Evolutionary conservation across 1,140 invertebrate species (phyloP), one percentile per base, ranked within the genome.

Genomic region (Sarcophaga peregrina): DNA sequence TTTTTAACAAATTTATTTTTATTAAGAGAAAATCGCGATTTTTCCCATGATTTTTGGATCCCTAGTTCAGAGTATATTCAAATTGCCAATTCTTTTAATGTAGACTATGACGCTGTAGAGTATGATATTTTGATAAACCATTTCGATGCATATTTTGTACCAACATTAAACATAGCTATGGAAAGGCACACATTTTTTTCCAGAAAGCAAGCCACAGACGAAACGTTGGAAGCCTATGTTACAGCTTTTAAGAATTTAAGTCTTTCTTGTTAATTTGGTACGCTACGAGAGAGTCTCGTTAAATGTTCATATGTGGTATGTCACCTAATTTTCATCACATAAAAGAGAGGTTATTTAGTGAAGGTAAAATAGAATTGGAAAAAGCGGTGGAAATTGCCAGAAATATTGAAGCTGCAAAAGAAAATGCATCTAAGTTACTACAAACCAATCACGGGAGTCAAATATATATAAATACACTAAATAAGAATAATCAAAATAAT

Each of bases 181-280:
- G 86, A 87, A 82, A 68, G 85, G 11, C 86, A 86, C 68, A 85
- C 80, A 48, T 86, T 87, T 84, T 85, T 87, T 75, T 85, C 68
- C 76, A 11, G 84, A 46, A 85, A 86, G 74, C 86, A 87, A 83
- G 54, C 54, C 6, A 80, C 84, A 50, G 37, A 75, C 13, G 85
- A 86, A 62, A 76, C 83, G 25, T 74, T 86, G 15, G 84, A 87
- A 13, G 83, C 84, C 68, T 86, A 85, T 80, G 72, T 82, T n/a
- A 85, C 83, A 81, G 82, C 84, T 46, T 54, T 87, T 11, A 83
- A 83, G 20, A 86, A 85, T 50, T 50, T 86, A 50, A 83, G 85
- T 46, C n/a, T 80, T n/a, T 82, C 54, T 13, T 86, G 86, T 84
- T 85, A 87, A 25, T 86, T 87, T 73, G 52, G 81, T 58, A 45